Base-by-base conservation (phyloP, 2,113 vertebrate species). In the Menidia beryllina region DNA sequence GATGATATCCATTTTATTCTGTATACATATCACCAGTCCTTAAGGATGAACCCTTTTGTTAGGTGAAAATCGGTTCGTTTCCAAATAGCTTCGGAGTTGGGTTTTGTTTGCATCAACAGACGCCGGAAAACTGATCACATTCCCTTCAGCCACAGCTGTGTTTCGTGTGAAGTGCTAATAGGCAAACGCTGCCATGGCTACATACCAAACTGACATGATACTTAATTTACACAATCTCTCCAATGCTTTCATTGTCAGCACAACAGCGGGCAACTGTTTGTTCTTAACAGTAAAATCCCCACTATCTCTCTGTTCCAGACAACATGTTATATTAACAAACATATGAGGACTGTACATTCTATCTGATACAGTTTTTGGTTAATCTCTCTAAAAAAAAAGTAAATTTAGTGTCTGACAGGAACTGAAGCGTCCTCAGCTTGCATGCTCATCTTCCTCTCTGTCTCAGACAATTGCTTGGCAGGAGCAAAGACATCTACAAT, bases 391-490 rank as follows among this genome's bases (percentile, higher is more conserved):
- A 57, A 23, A 39, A 23, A 14, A 39, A 57, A 39, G 15, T 13
- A 39, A 24, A 20, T 0, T 20, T 27, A 36, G 27, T 38, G 6
- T 10, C 12, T 17, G 0, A 19, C 17, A 51, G 21, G 48, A 54
- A 61, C 66, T 65, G 53, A 49, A 77, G 25, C 15, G 59, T 68
- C 48, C 68, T 62, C 72, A 41, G 38, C 68, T 52, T 71, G 65
- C 78, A 51, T 27, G 54, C 66, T 41, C 74, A 72, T 62, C 23
- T 62, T 41, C 73, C 60, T 50, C 71, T 76, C 50, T 21, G 54
- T 51, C 45, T 54, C 61, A 81, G 50, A 89, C 86, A 89, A 88
- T 87, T 88, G 74, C 86, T 62, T 83, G 75, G 70, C 90, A 81
- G 85, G 81, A 78, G 69, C 68, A 26, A 84, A 38, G 24, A 21